These are phyloP conservation scores for Clangula hyemalis DNA, from an alignment of 2,797 vertebrate genomes.

Conservation along the genomic window DNA sequence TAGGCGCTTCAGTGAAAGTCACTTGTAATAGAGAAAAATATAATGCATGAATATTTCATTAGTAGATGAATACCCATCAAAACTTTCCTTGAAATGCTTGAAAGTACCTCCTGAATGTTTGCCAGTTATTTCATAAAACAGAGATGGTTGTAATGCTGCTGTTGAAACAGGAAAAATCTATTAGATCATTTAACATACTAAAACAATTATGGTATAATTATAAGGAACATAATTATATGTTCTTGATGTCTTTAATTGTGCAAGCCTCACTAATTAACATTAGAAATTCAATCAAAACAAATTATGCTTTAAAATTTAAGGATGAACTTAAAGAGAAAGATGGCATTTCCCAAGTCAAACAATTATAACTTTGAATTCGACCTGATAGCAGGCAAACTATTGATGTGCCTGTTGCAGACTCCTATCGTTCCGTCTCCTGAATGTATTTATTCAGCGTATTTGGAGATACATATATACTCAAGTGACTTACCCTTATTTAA, in stretches of 20 bases:
- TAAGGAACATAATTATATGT: slow-evolving; percentile 76
- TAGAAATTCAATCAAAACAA: slow-evolving; percentile 73
- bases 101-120: slow-evolving; percentile 64
- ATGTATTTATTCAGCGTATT: neutral
- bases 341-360: slow-evolving; percentile 47
- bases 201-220: slow-evolving; percentile 75
- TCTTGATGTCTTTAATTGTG: slow-evolving; percentile 71
- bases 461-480: neutral
- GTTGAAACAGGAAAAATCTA: slow-evolving; percentile 64
- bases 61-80: slow-evolving; percentile 69
- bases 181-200: slow-evolving; percentile 72
- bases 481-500: neutral
- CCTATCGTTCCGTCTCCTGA: neutral
- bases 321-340: slow-evolving; percentile 66
- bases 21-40: slow-evolving; percentile 63
- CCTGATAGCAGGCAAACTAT: neutral
- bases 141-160: slow-evolving; percentile 54
- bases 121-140: slow-evolving; percentile 67
- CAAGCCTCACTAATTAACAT: slow-evolving; percentile 71
- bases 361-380: slow-evolving; percentile 33
- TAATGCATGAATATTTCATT: slow-evolving; percentile 75
- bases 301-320: slow-evolving; percentile 72
- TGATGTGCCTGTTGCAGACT: neutral
- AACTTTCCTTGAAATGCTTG: slow-evolving; percentile 68
- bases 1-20: slow-evolving; percentile 62